Evolutionary conservation across 2,113 vertebrate genomes (phyloP).

Genomic region (human (Homo sapiens)): DNA sequence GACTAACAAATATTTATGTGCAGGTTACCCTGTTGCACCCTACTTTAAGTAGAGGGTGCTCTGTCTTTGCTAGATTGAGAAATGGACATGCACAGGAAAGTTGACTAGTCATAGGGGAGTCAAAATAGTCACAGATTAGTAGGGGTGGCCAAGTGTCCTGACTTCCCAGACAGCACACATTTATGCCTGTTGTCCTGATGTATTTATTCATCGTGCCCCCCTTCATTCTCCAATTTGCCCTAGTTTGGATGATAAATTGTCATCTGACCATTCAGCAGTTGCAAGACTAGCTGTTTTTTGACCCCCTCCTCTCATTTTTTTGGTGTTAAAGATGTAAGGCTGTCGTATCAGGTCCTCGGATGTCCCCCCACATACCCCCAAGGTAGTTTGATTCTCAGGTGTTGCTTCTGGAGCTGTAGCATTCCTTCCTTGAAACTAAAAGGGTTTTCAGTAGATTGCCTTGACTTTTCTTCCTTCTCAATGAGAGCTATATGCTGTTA

Average conservation of each 20-base stretch:
- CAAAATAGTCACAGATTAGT: neutral
- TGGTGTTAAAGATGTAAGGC: neutral
- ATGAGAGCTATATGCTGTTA: neutral
- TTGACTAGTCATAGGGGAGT: neutral
- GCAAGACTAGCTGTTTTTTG: neutral
- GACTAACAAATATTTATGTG: neutral
- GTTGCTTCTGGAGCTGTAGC: neutral
- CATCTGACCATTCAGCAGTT: neutral
- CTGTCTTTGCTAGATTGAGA: neutral
- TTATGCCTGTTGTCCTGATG: neutral
- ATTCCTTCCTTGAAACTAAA: neutral
- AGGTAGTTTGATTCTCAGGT: neutral
- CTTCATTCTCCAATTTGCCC: neutral
- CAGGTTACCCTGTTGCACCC: neutral
- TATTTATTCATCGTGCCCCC: neutral
- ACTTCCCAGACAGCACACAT: neutral
- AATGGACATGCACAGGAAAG: neutral
- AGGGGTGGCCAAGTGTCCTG: neutral
- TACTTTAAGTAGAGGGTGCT: neutral
- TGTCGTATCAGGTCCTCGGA: neutral
- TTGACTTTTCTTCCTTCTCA: neutral
- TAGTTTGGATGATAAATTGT: neutral
- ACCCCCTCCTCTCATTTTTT: no score
- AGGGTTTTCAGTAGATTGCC: neutral
- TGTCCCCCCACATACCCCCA: neutral